Evolutionary conservation across 1,140 invertebrate species (phyloP).

Genomic region (Aphelenchoides avenae): DNA sequence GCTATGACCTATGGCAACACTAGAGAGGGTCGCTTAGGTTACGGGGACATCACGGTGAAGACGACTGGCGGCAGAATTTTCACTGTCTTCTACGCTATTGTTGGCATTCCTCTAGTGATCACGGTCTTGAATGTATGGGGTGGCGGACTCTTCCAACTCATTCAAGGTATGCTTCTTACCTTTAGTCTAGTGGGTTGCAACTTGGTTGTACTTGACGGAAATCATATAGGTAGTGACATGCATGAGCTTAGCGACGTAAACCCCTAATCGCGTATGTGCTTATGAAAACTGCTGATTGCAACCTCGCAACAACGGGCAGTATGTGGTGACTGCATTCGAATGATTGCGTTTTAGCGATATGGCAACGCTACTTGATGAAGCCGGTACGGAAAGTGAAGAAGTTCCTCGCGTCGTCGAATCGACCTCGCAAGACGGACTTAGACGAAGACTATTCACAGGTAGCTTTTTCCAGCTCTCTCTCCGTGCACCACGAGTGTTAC

Average conservation of each 20-base stretch:
- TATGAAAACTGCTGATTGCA: no score
- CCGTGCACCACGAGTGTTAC: no score
- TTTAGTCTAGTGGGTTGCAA: background rate
- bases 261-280: background rate
- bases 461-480: no score
- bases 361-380: no score
- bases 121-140: conserved; percentile 89
- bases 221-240: conserved; percentile 1
- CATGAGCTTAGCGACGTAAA: background rate
- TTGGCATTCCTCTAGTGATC: conserved; percentile 88
- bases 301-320: no score
- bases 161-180: conserved; percentile 64
- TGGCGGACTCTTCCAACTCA: conserved; percentile 89
- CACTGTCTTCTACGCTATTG: conserved; percentile 89
- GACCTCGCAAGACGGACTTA: no score
- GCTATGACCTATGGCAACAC: background rate
- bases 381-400: no score
- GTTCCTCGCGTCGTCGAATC: no score
- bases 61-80: conserved; percentile 84
- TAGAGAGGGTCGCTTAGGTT: conserved; percentile 60
- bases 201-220: background rate
- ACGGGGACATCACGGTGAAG: conserved; percentile 89
- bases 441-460: background rate
- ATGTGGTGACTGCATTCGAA: no score
- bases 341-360: no score